A percentile compares a stretch with the other conserved stretches of the same genome.
phyloP scores from a whole-genome alignment of 2,113 vertebrate species.

The Rhombomys opimus region DNA sequence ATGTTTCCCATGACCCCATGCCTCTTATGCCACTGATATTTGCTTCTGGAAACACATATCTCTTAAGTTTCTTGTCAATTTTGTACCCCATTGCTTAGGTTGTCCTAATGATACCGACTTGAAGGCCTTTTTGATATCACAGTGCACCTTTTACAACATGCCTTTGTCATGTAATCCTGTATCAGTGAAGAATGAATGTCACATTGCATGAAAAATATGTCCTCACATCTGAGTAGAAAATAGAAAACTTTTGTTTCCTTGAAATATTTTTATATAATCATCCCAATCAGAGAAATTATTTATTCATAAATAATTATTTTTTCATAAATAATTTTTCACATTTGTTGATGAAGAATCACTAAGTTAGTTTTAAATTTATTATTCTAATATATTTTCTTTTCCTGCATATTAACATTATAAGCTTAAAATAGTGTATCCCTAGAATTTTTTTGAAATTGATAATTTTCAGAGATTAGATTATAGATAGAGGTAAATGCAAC shows the following conservation, averaged over 20 bases:
- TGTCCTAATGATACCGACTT: neutral
- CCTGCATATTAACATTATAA: neutral
- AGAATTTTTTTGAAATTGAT: neutral
- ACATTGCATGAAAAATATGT: rapidly evolving
- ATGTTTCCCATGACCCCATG: neutral
- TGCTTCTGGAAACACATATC: neutral
- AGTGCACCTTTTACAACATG: neutral
- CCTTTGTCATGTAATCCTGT: neutral
- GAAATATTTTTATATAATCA: neutral
- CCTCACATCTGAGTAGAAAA: neutral
- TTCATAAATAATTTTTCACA: neutral
- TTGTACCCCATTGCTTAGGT: neutral
- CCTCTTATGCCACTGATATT: neutral
- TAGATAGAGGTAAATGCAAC: neutral
- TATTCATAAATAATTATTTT: neutral
- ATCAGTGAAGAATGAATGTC: neutral
- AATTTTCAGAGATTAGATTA: neutral
- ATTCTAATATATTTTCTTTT: neutral
- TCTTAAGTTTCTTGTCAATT: neutral
- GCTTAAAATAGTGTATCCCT: neutral
- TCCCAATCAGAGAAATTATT: neutral
- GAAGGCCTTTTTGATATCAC: neutral
- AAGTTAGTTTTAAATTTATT: neutral
- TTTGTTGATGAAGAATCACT: neutral
- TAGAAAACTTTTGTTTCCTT: neutral